Conservation (phyloP, 2,113 vertebrate species). For the Callipepla californica region DNA sequence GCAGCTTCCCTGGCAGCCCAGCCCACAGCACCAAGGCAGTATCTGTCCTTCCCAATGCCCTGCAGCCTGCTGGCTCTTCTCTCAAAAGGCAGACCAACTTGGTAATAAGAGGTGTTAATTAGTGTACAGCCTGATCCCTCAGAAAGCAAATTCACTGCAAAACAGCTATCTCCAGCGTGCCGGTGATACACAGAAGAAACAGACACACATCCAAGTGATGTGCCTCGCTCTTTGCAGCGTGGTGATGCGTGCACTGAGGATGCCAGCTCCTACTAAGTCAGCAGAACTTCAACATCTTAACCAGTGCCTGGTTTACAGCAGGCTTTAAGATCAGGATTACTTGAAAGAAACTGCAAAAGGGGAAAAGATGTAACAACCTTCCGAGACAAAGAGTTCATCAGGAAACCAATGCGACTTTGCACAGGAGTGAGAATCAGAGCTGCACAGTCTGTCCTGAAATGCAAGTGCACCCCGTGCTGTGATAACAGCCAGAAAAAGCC, state of each 20-base stretch:
- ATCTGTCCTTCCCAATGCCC: not conserved
- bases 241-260: not conserved
- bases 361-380: not conserved
- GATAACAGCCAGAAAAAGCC: not conserved
- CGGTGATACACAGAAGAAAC: not conserved
- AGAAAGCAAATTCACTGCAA: not conserved
- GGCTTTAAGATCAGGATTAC: not conserved
- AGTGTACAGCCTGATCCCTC: not conserved
- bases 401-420: not conserved
- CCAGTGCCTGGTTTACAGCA: not conserved
- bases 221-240: not conserved
- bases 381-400: not conserved
- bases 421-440: not conserved
- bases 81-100: conserved; percentile 2
- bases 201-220: not conserved
- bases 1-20: not conserved
- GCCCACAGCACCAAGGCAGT: not conserved
- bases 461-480: not conserved
- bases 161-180: not conserved
- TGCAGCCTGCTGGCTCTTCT: not conserved
- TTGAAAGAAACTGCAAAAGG: not conserved
- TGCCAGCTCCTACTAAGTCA: not conserved
- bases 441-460: not conserved
- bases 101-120: conserved; percentile 25
- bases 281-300: not conserved